Conservation (phyloP, 2,113 vertebrate species). For the Triplophysa rosa region DNA sequence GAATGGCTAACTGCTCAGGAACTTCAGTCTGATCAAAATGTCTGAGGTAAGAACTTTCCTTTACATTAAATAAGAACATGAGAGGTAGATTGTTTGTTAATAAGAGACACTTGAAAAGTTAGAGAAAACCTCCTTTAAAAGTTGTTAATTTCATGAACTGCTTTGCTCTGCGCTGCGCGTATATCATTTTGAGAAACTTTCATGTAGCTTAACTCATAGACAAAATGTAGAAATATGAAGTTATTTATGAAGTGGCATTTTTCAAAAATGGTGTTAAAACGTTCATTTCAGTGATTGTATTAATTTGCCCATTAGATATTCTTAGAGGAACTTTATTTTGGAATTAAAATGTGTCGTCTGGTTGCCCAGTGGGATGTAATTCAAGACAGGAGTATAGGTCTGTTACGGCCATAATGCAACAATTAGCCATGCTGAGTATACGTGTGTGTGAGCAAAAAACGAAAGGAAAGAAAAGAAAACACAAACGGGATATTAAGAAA, state of each 20-base stretch:
- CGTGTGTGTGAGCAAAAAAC: conserved; percentile 29
- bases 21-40: conserved; percentile 85
- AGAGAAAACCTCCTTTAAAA: background rate
- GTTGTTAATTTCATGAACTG: background rate
- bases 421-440: conserved; percentile 62
- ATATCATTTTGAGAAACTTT: background rate
- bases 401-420: conserved; percentile 68
- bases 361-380: conserved; percentile 65
- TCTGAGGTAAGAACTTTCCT: conserved; percentile 85
- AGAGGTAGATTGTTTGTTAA: background rate
- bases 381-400: conserved; percentile 69
- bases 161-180: background rate
- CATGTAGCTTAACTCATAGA: background rate
- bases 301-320: background rate
- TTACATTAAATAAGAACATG: background rate
- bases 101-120: background rate
- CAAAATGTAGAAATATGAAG: too few species aligned
- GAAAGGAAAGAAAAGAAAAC: background rate
- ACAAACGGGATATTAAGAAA: background rate
- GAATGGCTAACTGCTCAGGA: conserved; percentile 84
- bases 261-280: background rate
- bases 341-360: conserved; percentile 7
- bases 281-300: background rate
- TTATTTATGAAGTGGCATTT: background rate
- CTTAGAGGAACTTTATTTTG: background rate